Conservation (phyloP, 2,888 invertebrate genomes). For the Drosophila melanosoma region DNA sequence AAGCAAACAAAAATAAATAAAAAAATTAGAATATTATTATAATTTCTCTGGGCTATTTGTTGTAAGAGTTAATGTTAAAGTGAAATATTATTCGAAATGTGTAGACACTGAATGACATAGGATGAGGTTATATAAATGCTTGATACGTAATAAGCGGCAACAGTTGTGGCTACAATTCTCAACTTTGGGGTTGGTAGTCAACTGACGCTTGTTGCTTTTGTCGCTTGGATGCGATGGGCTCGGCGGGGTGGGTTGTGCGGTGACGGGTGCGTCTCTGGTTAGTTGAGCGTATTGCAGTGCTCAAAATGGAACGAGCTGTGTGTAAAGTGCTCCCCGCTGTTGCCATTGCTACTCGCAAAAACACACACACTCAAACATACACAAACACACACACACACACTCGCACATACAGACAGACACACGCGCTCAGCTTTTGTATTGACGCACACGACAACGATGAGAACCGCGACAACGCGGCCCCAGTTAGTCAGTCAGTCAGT, state of each 20-base stretch:
- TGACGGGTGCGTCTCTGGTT: conserved; percentile 26
- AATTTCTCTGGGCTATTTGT: not conserved
- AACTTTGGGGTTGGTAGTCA: conserved; percentile 15
- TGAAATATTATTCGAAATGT: not conserved
- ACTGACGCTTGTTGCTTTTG: not conserved
- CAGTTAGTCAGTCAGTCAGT: conserved; percentile 8
- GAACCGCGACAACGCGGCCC: conserved; percentile 45
- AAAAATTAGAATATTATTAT: not conserved
- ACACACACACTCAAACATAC: conserved; percentile 38
- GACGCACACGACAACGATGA: conserved; percentile 62
- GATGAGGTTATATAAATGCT: conserved; percentile 12
- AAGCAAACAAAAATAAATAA: not conserved
- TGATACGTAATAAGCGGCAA: conserved; percentile 59
- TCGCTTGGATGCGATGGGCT: not conserved
- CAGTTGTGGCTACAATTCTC: conserved; percentile 55
- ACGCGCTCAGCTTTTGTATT: conserved; percentile 65
- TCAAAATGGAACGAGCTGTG: conserved; percentile 63
- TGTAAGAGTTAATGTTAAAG: not conserved
- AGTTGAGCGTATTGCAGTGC: conserved; percentile 55
- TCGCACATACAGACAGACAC: conserved; percentile 22
- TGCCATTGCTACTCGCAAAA: conserved; percentile 41
- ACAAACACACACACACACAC: conserved; percentile 12
- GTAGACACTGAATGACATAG: conserved; percentile 1
- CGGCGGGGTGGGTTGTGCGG: not conserved
- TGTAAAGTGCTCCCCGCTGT: conserved; percentile 56